Percentiles rank a stretch among this genome's conserved stretches.
phyloP scores from a whole-genome alignment of 2,888 invertebrate genomes.

The Teleogryllus oceanicus region DNA sequence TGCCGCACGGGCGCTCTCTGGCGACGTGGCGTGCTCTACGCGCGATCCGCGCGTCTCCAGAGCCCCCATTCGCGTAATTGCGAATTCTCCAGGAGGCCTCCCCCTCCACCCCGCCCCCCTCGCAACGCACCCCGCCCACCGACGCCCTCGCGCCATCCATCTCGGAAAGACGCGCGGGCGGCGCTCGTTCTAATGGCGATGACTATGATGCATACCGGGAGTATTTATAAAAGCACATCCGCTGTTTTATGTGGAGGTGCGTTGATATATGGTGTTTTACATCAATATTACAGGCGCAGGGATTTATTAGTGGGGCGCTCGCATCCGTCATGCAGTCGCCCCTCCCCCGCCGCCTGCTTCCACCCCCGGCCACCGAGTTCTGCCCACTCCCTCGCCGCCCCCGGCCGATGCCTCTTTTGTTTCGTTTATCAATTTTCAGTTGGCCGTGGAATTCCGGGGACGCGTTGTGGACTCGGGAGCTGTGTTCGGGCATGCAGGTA shows the following conservation, averaged over 20 bases:
- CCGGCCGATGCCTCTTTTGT: not conserved
- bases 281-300: constrained; percentile 3
- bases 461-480: no score
- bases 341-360: no score
- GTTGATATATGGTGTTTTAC: constrained; percentile 18
- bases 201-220: not conserved
- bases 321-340: not conserved
- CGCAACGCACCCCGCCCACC: not conserved
- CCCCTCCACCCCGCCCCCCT: no score
- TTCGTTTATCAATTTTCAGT: constrained; percentile 9
- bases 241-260: not conserved
- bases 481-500: no score
- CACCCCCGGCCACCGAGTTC: not conserved
- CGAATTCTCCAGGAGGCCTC: no score
- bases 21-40: no score
- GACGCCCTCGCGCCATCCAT: not conserved
- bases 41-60: no score
- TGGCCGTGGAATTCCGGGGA: not conserved
- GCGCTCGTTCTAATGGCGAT: not conserved
- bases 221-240: constrained; percentile 12
- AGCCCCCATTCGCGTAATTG: no score
- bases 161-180: not conserved
- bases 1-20: no score
- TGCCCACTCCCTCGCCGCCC: no score
- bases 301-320: not conserved